Conservation (phyloP, 1,140 invertebrate genomes). For the Spodoptera frugiperda region DNA sequence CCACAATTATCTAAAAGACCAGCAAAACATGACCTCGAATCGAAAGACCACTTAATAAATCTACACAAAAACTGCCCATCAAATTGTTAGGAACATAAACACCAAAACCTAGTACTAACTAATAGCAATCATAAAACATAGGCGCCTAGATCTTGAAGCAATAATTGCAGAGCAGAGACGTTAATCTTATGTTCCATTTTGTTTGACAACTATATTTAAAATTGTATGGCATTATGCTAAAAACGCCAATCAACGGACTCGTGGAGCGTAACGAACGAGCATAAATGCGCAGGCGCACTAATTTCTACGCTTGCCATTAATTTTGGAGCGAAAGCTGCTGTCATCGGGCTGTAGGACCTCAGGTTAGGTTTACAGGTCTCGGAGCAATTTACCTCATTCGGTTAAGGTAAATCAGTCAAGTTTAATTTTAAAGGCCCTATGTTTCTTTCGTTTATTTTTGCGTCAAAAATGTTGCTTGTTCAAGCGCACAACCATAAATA, state of each 20-base stretch:
- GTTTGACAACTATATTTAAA: slow-evolving; percentile 46
- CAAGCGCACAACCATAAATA: no score
- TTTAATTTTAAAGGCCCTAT: not conserved
- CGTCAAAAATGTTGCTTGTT: no score
- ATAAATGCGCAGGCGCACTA: slow-evolving; percentile 1
- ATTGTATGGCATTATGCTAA: slow-evolving; percentile 47
- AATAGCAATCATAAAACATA: slow-evolving; percentile 23
- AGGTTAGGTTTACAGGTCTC: slow-evolving; percentile 8
- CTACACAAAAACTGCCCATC: not conserved
- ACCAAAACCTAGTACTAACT: not conserved
- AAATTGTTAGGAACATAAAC: not conserved
- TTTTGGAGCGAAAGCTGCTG: slow-evolving; percentile 32
- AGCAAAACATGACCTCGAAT: not conserved
- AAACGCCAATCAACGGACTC: slow-evolving; percentile 46
- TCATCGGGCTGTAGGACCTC: slow-evolving; percentile 11
- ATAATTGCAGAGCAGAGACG: slow-evolving; percentile 26
- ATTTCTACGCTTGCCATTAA: slow-evolving; percentile 35
- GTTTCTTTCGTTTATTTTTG: not conserved
- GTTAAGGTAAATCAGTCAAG: not conserved
- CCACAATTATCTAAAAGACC: not conserved
- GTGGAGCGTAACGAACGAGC: slow-evolving; percentile 29
- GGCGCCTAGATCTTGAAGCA: slow-evolving; percentile 35
- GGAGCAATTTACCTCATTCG: not conserved
- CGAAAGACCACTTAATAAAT: not conserved
- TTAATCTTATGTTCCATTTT: slow-evolving; percentile 39